phyloP scores from a whole-genome alignment of 2,113 vertebrate genomes.

The Rhombomys opimus region DNA sequence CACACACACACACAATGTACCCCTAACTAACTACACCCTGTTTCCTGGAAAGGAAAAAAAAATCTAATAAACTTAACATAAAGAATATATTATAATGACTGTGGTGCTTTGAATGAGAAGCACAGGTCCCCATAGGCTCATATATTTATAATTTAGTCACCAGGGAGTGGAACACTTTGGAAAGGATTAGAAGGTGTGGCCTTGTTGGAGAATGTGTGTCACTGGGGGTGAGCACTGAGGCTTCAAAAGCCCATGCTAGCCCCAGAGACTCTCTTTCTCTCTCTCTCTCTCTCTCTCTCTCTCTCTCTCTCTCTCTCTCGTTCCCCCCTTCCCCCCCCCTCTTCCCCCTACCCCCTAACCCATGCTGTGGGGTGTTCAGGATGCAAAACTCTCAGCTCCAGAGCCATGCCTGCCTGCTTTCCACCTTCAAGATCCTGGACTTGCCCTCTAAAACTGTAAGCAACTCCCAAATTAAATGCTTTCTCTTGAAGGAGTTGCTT shows the following conservation, averaged over 20 bases:
- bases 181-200: not conserved
- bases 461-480: not conserved
- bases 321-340: rapidly evolving
- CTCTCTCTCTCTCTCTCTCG: too few species aligned
- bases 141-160: not conserved
- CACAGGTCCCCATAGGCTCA: not conserved
- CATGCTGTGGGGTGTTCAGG: not conserved
- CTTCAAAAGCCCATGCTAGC: not conserved
- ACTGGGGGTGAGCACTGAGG: not conserved
- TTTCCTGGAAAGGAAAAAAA: not conserved
- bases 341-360: too few species aligned
- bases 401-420: not conserved
- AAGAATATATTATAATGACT: not conserved
- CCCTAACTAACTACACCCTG: not conserved
- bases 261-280: not conserved
- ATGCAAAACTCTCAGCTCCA: not conserved
- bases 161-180: not conserved
- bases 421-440: not conserved
- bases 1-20: not conserved
- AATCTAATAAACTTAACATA: not conserved
- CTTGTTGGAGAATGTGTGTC: not conserved
- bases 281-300: not conserved
- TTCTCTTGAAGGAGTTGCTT: not conserved
- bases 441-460: not conserved
- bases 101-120: not conserved